These are phyloP conservation scores for Myotis davidii DNA, from an alignment of 2,113 vertebrate genomes.

Conservation along the genomic window DNA sequence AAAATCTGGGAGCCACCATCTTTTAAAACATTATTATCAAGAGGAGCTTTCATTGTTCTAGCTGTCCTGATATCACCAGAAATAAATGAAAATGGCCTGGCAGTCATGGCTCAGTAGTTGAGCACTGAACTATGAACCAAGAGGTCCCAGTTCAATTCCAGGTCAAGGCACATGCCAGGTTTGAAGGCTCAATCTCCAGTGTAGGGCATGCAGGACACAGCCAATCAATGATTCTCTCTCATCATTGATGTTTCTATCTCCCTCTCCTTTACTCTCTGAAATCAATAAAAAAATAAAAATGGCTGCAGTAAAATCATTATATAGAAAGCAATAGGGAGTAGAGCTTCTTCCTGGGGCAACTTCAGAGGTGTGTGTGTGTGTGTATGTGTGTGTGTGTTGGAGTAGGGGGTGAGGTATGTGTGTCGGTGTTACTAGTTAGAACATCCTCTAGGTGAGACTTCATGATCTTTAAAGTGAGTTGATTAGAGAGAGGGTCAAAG, in stretches of 20 bases:
- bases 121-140: no score
- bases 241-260: no score
- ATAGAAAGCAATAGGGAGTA: not conserved
- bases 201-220: no score
- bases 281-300: not conserved
- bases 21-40: not conserved
- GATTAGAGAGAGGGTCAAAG: not conserved
- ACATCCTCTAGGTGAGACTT: not conserved
- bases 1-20: not conserved
- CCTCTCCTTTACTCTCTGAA: no score
- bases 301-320: not conserved
- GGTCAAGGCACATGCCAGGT: no score
- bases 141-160: no score
- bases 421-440: not conserved
- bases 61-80: not conserved
- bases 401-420: rapidly evolving
- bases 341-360: not conserved
- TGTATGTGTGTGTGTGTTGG: rapidly evolving
- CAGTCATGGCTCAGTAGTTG: no score
- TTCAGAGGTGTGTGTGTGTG: not conserved
- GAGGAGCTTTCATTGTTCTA: not conserved
- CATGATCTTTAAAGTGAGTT: not conserved
- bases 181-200: no score
- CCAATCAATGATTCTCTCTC: no score
- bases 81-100: not conserved